Base-by-base conservation (phyloP, 2,888 invertebrate species). In the Lasioglossum figueresi region DNA sequence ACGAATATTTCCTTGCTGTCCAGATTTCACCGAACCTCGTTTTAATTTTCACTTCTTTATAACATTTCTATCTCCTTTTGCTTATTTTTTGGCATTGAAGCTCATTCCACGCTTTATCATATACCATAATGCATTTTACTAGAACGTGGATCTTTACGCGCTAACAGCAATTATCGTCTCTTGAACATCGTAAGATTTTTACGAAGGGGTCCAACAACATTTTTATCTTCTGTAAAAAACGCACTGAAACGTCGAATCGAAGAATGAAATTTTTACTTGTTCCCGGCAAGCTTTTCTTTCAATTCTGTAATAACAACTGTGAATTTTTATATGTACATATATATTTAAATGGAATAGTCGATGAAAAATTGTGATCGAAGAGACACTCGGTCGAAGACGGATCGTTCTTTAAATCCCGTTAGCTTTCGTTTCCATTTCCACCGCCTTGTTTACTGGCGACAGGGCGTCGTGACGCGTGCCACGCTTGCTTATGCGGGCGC, bases 321-420 rank as follows among this genome's bases (percentile, higher is more conserved):
- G 45, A 4, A 45, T 45, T 1, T 45, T 45, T 16, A 1, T 45
- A 19, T 5, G 5, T 45, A 5, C 1, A 45, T 0, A 5, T 5
- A 45, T 0, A 5, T 45, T 45, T 45, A 45, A 16, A 45, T 19
- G 45, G 16, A 19, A 45, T 63, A 16, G 2, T 31, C 16, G 16
- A 16, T 63, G 63, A 14, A 63, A 31, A 63, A 31, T 63, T 31
- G 16, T 31, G 63, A 31, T 31, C 63, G 63, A 63, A 31, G 16
- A 66, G 66, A 19, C 19, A 34, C 8, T 31, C 31, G 74, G 68
- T 59, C 40, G 74, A 70, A 31, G 82, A 70, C 56, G 76, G 76
- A 90, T 91, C 86, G 94, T 89, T 89, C 91, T 94, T 94, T 93
- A 93, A 94, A 94, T 94, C 92, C 94, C 94, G 93, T 93, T 94